Evolutionary conservation across 2,113 vertebrate genomes (phyloP).

Genomic region (Bucco capensis): DNA sequence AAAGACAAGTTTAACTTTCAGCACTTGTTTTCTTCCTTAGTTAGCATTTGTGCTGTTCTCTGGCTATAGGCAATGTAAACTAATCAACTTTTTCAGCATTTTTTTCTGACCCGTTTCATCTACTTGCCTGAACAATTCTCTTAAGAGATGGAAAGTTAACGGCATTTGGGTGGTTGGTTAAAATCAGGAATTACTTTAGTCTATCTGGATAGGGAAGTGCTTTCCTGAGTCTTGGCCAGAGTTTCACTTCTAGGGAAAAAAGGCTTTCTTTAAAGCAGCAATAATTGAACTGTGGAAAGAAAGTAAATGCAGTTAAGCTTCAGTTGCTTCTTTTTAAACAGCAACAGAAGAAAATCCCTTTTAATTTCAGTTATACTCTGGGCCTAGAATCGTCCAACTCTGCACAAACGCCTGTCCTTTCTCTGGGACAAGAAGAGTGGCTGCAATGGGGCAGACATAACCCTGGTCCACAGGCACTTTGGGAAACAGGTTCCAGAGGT

Average conservation of each 20-base stretch:
- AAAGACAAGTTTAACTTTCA: not conserved
- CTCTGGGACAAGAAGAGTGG: not conserved
- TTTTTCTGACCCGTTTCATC: not conserved
- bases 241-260: not conserved
- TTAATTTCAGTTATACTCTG: not conserved
- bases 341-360: not conserved
- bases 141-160: not conserved
- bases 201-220: not conserved
- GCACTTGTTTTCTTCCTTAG: not conserved
- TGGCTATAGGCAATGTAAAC: not conserved
- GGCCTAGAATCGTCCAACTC: not conserved
- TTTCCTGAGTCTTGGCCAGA: not conserved
- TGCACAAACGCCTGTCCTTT: not conserved
- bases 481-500: not conserved
- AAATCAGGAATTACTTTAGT: not conserved
- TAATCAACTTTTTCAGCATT: not conserved
- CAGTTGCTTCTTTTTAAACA: not conserved
- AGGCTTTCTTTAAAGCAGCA: not conserved
- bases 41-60: not conserved
- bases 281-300: not conserved
- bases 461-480: fast-evolving
- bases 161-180: not conserved
- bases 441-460: not conserved
- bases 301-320: not conserved
- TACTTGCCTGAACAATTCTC: not conserved